Evolutionary conservation across 1,140 invertebrate genomes (phyloP).

Genomic region (Melitaea cinxia): DNA sequence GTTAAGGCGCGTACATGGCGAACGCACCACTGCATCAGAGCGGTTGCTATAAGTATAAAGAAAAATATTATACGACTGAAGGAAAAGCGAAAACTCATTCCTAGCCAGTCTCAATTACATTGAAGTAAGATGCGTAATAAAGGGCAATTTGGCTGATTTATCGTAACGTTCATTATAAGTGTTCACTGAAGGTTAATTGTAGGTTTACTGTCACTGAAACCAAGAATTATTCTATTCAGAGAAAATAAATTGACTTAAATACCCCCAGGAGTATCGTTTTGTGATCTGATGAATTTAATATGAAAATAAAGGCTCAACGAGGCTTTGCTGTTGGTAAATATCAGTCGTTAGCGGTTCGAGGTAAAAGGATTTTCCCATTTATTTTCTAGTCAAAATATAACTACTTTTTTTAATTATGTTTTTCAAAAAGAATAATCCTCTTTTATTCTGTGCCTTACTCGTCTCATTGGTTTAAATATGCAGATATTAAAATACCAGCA

Average conservation of each 20-base stretch:
- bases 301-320: not conserved
- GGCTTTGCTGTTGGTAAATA: not conserved
- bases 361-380: not conserved
- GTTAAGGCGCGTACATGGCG: too few relatives aligned
- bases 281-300: constrained; percentile 7
- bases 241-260: constrained; percentile 35
- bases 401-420: too few relatives aligned
- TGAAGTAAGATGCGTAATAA: constrained; percentile 70
- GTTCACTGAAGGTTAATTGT: constrained; percentile 59
- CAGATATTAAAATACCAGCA: constrained; percentile 42
- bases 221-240: constrained; percentile 30
- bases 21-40: too few relatives aligned
- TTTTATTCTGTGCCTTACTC: not conserved
- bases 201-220: constrained; percentile 53
- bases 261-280: constrained; percentile 10
- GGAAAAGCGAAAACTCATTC: constrained; percentile 45
- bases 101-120: constrained; percentile 60
- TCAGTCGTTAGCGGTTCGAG: not conserved
- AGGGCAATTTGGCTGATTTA: constrained; percentile 65
- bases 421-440: not conserved
- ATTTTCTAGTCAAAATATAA: not conserved
- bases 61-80: not conserved
- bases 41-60: too few relatives aligned
- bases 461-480: not conserved
- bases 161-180: constrained; percentile 62